A percentile compares a stretch with the other conserved stretches of the same genome.
Conservation (phyloP, 2,113 vertebrate species). For the Pseudonaja textilis region DNA sequence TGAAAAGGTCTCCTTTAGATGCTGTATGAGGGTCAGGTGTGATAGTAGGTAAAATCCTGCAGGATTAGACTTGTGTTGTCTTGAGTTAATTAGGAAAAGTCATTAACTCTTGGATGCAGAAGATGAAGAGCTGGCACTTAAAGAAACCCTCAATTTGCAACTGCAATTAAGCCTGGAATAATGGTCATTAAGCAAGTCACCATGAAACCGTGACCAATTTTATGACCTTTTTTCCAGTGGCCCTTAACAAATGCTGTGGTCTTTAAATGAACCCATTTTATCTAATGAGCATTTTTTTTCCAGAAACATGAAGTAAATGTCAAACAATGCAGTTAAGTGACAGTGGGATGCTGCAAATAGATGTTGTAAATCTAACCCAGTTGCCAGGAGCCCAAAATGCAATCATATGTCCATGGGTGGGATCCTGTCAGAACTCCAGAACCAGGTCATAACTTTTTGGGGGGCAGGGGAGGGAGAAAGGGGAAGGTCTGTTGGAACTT, state of each 20-base stretch:
- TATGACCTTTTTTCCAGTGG: not conserved
- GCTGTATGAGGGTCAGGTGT: slow-evolving; percentile 31
- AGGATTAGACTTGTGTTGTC: slow-evolving; percentile 39
- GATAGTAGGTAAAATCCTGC: slow-evolving; percentile 13
- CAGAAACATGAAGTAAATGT: not conserved
- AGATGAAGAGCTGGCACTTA: slow-evolving; percentile 1
- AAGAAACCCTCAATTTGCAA: not conserved
- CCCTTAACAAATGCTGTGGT: not conserved
- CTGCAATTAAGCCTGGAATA: too few relatives aligned
- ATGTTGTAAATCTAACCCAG: not conserved
- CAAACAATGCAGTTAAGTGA: not conserved
- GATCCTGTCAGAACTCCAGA: not conserved
- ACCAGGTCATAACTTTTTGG: not conserved
- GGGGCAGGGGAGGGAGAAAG: too few relatives aligned
- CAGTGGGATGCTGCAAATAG: not conserved
- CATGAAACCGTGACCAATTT: not conserved
- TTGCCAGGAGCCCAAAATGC: not conserved
- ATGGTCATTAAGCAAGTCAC: too few relatives aligned
- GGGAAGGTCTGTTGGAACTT: not conserved
- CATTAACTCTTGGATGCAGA: not conserved
- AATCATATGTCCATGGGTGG: not conserved
- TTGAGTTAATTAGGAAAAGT: not conserved
- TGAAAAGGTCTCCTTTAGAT: slow-evolving; percentile 54
- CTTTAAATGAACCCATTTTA: not conserved
- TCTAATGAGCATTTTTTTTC: not conserved